Percentiles rank a stretch among this genome's conserved stretches.
These are phyloP conservation scores for Drosophila prosaltans DNA, from an alignment of 1,140 invertebrate species.

Conservation along the genomic window DNA sequence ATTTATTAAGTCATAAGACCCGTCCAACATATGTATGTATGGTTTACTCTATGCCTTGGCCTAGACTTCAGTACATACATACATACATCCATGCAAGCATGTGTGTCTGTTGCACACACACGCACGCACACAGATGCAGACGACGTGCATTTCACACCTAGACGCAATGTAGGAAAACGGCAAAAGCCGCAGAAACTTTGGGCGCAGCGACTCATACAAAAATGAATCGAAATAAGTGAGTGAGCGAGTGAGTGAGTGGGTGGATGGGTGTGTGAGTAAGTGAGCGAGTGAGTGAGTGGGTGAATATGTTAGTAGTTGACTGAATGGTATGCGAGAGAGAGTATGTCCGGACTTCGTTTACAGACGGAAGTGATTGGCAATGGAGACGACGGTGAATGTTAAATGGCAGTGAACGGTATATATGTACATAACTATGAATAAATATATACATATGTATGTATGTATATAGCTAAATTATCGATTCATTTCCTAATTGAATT, in stretches of 20 bases:
- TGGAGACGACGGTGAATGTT: conserved; percentile 8
- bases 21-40: conserved; percentile 12
- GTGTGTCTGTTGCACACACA: conserved; percentile 12
- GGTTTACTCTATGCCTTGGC: background rate
- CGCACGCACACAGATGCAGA: conserved; percentile 20
- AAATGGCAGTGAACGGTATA: conserved; percentile 2
- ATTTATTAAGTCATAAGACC: conserved; percentile 78
- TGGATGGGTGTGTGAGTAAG: background rate
- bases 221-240: conserved; percentile 9
- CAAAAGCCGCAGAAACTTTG: conserved; percentile 16
- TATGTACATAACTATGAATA: background rate
- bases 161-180: conserved; percentile 16
- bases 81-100: too few relatives aligned
- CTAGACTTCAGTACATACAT: too few relatives aligned
- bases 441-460: background rate
- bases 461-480: conserved; percentile 1
- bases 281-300: background rate
- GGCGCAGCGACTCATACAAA: conserved; percentile 7
- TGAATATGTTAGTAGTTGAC: background rate
- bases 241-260: background rate
- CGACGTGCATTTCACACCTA: conserved; percentile 62
- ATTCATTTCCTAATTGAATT: conserved; percentile 4
- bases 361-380: conserved; percentile 19
- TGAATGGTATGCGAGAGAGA: background rate
- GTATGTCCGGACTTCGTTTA: conserved; percentile 13